A percentile compares a stretch with the other conserved stretches of the same genome.
Conservation (phyloP, 2,888 invertebrate genomes). For the Lycia hirtaria region DNA sequence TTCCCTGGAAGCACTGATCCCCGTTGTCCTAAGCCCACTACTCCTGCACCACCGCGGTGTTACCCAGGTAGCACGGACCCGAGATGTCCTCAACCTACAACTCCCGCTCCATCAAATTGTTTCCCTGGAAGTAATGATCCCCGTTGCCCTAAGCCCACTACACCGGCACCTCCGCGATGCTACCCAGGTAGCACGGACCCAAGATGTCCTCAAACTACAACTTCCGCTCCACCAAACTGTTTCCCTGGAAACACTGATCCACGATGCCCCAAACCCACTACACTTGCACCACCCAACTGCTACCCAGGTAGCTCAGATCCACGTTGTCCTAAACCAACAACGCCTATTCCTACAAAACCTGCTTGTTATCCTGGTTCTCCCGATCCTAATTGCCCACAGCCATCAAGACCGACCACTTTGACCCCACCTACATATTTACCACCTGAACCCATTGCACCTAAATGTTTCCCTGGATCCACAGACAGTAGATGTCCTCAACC, state of each 20-base stretch:
- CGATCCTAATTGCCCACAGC: slow-evolving; percentile 43
- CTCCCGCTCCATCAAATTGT: slow-evolving; percentile 44
- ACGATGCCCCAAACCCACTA: slow-evolving; percentile 44
- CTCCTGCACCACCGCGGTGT: slow-evolving; percentile 47
- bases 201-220: slow-evolving; percentile 43
- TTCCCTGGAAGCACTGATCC: slow-evolving; percentile 42
- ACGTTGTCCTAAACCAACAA: slow-evolving; percentile 48
- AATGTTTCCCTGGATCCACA: slow-evolving; percentile 35
- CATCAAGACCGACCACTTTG: slow-evolving; percentile 47
- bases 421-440: slow-evolving; percentile 49
- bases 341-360: slow-evolving; percentile 41
- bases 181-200: slow-evolving; percentile 50
- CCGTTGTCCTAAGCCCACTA: slow-evolving; percentile 39
- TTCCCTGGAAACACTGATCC: slow-evolving; percentile 46
- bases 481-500: too few species aligned
- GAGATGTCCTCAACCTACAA: slow-evolving; percentile 47
- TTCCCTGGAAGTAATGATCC: slow-evolving; percentile 54
- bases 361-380: slow-evolving; percentile 40
- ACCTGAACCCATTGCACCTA: slow-evolving; percentile 24
- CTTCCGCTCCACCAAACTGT: slow-evolving; percentile 37
- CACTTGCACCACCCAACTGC: slow-evolving; percentile 46
- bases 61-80: slow-evolving; percentile 52
- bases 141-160: slow-evolving; percentile 49
- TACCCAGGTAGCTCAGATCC: slow-evolving; percentile 55
- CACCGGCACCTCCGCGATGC: slow-evolving; percentile 36